A percentile compares a stretch with the other conserved stretches of the same genome.
Conservation (phyloP, 1,140 invertebrate species). For the Hylaeus volcanicus region DNA sequence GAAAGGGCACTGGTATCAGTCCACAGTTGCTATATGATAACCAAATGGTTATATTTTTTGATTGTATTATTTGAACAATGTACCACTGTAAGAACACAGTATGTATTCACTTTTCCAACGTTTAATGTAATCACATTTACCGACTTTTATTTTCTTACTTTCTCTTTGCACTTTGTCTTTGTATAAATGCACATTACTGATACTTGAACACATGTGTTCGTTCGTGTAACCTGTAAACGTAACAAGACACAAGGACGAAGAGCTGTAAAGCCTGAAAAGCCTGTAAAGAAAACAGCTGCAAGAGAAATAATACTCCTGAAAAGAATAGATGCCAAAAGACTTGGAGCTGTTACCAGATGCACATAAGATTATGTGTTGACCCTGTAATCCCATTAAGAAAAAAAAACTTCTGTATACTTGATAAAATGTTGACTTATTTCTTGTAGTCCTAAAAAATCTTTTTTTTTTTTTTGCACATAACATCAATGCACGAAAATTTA, state of each 20-base stretch:
- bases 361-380: slow-evolving; percentile 69
- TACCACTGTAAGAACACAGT: slow-evolving; percentile 53
- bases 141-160: slow-evolving; percentile 60
- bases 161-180: slow-evolving; percentile 57
- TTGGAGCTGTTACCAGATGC: slow-evolving; percentile 70
- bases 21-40: slow-evolving; percentile 72
- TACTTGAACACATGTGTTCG: slow-evolving; percentile 59
- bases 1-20: slow-evolving; percentile 81
- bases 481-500: slow-evolving; percentile 36
- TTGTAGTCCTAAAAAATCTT: slow-evolving; percentile 69
- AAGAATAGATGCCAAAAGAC: slow-evolving; percentile 62
- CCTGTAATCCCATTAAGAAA: slow-evolving; percentile 69
- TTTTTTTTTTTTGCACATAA: slow-evolving; percentile 16
- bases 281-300: slow-evolving; percentile 80
- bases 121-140: slow-evolving; percentile 59
- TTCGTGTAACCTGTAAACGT: slow-evolving; percentile 74
- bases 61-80: slow-evolving; percentile 51
- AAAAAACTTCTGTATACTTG: slow-evolving; percentile 57
- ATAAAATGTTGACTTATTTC: slow-evolving; percentile 56
- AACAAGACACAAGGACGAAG: slow-evolving; percentile 67
- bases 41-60: slow-evolving; percentile 59
- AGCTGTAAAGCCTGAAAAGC: slow-evolving; percentile 80
- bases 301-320: slow-evolving; percentile 74
- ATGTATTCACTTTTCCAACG: slow-evolving; percentile 54
- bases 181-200: slow-evolving; percentile 53